phyloP scores from a whole-genome alignment of 2,797 vertebrate species.

The Channallabes apus region DNA sequence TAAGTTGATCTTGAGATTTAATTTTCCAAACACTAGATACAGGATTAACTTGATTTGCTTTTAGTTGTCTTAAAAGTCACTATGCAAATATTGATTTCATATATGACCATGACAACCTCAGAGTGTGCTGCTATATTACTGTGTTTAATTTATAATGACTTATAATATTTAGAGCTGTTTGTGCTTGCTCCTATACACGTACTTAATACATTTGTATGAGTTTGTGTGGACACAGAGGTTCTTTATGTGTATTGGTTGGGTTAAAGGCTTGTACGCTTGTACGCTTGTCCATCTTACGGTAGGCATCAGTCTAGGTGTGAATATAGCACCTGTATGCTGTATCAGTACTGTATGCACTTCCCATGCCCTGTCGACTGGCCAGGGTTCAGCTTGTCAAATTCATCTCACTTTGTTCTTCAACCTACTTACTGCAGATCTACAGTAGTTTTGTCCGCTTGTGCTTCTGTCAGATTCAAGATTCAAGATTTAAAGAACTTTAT shows the following conservation, averaged over 20 bases:
- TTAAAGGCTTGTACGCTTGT: constrained; percentile 38
- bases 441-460: neutral
- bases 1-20: neutral
- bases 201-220: constrained; percentile 14
- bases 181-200: constrained; percentile 11
- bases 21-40: neutral
- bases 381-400: constrained; percentile 15
- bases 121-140: neutral
- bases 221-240: constrained; percentile 40
- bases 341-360: constrained; percentile 62
- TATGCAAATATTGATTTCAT: neutral
- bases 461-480: neutral
- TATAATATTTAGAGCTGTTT: constrained; percentile 8
- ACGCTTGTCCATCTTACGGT: constrained; percentile 40
- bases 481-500: too few species aligned
- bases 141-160: constrained; percentile 14
- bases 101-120: neutral
- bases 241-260: constrained; percentile 46
- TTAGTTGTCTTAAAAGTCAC: neutral
- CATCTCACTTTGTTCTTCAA: neutral
- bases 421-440: neutral
- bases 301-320: constrained; percentile 53
- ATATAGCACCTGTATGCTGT: constrained; percentile 76
- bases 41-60: neutral
- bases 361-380: constrained; percentile 59